These are phyloP conservation scores for Lichenostomus cassidix DNA, from an alignment of 2,113 vertebrate genomes.

Conservation along the genomic window DNA sequence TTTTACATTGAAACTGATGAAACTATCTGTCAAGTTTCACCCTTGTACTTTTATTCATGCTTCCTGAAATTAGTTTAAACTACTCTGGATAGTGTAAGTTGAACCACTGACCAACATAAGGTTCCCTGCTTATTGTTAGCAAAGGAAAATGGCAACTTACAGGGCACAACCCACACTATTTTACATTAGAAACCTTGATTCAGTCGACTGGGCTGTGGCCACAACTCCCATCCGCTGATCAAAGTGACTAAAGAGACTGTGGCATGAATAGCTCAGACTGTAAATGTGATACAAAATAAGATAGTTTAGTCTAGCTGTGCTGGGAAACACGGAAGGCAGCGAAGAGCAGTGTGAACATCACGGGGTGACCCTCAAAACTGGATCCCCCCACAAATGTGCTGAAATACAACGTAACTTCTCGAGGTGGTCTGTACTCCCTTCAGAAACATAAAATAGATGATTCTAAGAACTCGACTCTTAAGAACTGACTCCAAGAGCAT, in stretches of 20 bases:
- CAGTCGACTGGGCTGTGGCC: background rate
- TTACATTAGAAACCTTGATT: background rate
- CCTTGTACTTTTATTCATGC: background rate
- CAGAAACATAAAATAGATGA: background rate
- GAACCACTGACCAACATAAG: background rate
- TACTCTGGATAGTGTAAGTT: background rate
- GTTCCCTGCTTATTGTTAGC: background rate
- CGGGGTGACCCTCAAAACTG: background rate
- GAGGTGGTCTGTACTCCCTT: background rate
- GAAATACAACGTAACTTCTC: background rate
- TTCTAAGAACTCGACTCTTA: background rate
- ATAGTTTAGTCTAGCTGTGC: background rate
- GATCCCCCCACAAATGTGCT: background rate
- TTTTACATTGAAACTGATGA: background rate
- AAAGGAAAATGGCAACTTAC: background rate
- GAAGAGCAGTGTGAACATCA: background rate
- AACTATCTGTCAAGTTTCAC: background rate
- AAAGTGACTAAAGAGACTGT: rapidly evolving
- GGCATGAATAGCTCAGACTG: background rate
- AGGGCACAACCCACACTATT: background rate
- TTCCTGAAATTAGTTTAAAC: background rate
- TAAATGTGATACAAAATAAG: background rate
- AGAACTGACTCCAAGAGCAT: background rate
- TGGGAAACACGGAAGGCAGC: background rate
- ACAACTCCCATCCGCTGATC: background rate